A percentile compares a stretch with the other conserved stretches of the same genome.
Evolutionary conservation across 2,888 invertebrate genomes (phyloP).

Genomic region (Bembecia ichneumoniformis): DNA sequence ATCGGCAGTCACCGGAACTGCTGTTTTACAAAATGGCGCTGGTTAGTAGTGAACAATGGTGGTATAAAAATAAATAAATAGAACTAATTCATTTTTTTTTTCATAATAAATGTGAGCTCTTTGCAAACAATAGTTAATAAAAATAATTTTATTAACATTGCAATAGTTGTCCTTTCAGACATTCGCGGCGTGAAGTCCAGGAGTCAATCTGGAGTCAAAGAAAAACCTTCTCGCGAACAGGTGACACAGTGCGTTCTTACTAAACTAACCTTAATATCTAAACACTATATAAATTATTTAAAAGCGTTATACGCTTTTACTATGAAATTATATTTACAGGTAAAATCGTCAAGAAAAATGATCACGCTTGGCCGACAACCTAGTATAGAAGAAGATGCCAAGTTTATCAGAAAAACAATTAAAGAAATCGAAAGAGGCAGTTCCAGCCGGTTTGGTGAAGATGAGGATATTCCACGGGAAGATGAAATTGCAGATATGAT

Average conservation of each 20-base stretch:
- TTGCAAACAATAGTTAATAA: constrained; percentile 4
- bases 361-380: constrained; percentile 45
- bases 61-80: not conserved
- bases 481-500: constrained; percentile 14
- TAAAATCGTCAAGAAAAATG: constrained; percentile 22
- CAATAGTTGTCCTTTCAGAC: constrained; percentile 39
- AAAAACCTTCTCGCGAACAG: constrained; percentile 46
- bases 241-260: constrained; percentile 26
- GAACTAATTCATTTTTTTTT: not conserved
- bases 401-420: constrained; percentile 60
- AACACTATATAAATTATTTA: not conserved
- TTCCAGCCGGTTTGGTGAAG: constrained; percentile 36
- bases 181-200: constrained; percentile 31
- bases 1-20: constrained; percentile 56
- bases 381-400: constrained; percentile 63
- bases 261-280: not conserved
- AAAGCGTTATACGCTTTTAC: not conserved
- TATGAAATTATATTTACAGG: not conserved
- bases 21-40: constrained; percentile 51
- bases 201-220: constrained; percentile 29
- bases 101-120: constrained; percentile 1
- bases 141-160: constrained; percentile 9
- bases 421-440: constrained; percentile 64
- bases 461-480: not conserved
- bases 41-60: constrained; percentile 25